Percentiles rank a stretch among this genome's conserved stretches.
Evolutionary conservation across 1,140 invertebrate species (phyloP).

Genomic region (Drosophila rhopaloa): DNA sequence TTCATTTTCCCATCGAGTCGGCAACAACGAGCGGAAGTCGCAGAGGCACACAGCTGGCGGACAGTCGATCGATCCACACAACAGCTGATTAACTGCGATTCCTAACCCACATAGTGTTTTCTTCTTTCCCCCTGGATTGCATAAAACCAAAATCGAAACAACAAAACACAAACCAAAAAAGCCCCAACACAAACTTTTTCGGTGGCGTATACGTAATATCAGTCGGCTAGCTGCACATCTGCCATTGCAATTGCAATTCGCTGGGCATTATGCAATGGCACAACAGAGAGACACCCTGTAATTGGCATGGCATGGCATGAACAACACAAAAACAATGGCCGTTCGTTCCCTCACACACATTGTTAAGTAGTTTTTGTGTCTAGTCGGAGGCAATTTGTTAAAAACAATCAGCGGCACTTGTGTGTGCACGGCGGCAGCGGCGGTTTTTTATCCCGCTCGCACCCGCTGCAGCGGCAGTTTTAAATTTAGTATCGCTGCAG

Average conservation of each 20-base stretch:
- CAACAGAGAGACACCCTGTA: constrained; percentile 41
- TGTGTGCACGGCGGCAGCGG: not conserved
- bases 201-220: constrained; percentile 45
- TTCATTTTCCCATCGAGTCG: constrained; percentile 80
- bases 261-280: constrained; percentile 44
- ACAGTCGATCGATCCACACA: constrained; percentile 2
- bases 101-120: not conserved
- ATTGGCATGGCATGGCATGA: constrained; percentile 20
- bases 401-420: constrained; percentile 58
- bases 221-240: constrained; percentile 26
- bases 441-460: constrained; percentile 18
- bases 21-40: constrained; percentile 44
- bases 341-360: constrained; percentile 23
- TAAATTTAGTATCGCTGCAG: constrained; percentile 71
- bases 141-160: not conserved
- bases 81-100: constrained; percentile 12
- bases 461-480: constrained; percentile 24
- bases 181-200: not conserved
- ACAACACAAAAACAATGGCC: constrained; percentile 36
- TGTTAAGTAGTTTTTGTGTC: constrained; percentile 19
- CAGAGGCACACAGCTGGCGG: constrained; percentile 32
- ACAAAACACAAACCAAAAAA: not conserved
- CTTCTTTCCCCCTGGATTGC: constrained; percentile 1
- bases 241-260: constrained; percentile 41
- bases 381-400: constrained; percentile 54